These are phyloP conservation scores for Ibycter americanus DNA, from an alignment of 2,797 vertebrate genomes.

Conservation along the genomic window DNA sequence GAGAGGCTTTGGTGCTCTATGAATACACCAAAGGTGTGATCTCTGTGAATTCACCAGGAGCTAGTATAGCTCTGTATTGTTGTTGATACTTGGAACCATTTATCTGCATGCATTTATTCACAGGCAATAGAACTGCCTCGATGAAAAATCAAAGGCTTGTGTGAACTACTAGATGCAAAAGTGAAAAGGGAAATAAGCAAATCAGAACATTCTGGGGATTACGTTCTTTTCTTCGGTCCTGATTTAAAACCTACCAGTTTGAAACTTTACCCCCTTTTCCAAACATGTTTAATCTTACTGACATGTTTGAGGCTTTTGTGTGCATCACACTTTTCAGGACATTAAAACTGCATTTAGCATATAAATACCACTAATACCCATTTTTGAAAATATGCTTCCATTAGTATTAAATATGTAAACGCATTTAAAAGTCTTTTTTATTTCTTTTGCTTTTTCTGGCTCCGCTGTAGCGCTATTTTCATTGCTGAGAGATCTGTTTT, in stretches of 20 bases:
- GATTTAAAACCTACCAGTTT: neutral
- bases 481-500: neutral
- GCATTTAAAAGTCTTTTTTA: neutral
- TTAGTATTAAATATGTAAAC: neutral
- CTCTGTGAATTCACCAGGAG: neutral
- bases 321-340: neutral
- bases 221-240: neutral
- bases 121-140: neutral
- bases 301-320: neutral
- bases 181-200: neutral
- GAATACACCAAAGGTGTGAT: neutral
- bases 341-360: neutral
- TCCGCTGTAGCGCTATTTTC: neutral
- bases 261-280: neutral
- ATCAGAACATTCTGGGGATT: neutral
- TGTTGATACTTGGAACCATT: neutral
- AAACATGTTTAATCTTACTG: neutral
- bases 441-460: neutral
- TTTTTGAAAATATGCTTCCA: neutral
- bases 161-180: neutral
- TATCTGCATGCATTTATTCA: neutral
- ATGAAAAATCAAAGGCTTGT: neutral
- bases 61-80: neutral
- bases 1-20: neutral
- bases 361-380: neutral